Percentiles rank a stretch among this genome's conserved stretches.
Evolutionary conservation across 2,113 vertebrate species (phyloP).

Genomic region (Laticauda laticaudata): DNA sequence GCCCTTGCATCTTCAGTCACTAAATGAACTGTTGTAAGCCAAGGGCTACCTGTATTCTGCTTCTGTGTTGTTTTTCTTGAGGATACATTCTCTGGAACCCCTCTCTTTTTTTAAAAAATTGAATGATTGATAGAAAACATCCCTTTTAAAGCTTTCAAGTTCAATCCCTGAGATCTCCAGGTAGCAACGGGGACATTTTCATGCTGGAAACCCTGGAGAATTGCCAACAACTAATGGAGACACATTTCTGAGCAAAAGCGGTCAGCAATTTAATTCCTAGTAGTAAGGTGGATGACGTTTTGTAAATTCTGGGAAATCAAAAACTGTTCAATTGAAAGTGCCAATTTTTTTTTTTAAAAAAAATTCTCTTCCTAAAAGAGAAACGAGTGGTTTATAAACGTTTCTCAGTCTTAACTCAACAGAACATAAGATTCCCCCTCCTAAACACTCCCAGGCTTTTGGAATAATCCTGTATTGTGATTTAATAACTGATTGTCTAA

Average conservation of each 20-base stretch:
- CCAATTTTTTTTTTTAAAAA: not conserved
- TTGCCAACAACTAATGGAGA: not conserved
- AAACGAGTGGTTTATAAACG: not conserved
- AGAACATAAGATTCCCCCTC: not conserved
- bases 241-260: not conserved
- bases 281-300: not conserved
- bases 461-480: not conserved
- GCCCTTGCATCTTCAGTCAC: not conserved
- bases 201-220: not conserved
- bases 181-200: not conserved
- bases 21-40: not conserved
- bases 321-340: not conserved
- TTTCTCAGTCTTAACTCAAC: not conserved
- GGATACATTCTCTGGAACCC: not conserved
- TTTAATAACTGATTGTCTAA: not conserved
- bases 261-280: not conserved
- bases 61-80: not conserved
- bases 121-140: not conserved
- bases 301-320: not conserved
- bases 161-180: not conserved
- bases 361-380: not conserved
- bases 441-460: not conserved
- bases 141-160: not conserved
- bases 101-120: not conserved
- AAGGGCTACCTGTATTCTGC: accelerated